Conservation (phyloP, 1,140 invertebrate species). For the Popillia japonica region DNA sequence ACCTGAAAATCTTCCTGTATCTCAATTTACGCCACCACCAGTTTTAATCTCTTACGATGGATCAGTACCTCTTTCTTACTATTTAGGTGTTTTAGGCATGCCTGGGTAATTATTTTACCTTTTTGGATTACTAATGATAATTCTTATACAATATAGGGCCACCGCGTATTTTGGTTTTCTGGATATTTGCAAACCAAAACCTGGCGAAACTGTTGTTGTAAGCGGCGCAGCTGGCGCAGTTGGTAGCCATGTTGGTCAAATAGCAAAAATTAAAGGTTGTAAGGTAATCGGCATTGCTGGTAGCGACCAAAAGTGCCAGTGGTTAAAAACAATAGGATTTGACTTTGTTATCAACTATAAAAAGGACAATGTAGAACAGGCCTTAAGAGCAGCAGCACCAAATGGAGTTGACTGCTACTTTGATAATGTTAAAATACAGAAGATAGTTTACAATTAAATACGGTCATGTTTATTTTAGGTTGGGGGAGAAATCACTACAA, state of each 20-base stretch:
- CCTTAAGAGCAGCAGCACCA: slow-evolving; percentile 68
- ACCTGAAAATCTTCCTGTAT: slow-evolving; percentile 40
- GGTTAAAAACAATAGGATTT: slow-evolving; percentile 67
- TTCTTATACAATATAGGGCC: slow-evolving; percentile 62
- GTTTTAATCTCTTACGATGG: slow-evolving; percentile 61
- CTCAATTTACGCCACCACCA: not conserved
- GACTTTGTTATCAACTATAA: slow-evolving; percentile 77
- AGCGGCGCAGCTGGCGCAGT: slow-evolving; percentile 74
- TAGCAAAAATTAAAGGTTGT: slow-evolving; percentile 73
- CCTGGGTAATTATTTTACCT: slow-evolving; percentile 63
- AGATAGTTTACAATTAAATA: not conserved
- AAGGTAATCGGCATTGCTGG: slow-evolving; percentile 76
- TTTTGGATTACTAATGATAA: not conserved
- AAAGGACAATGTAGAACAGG: slow-evolving; percentile 62
- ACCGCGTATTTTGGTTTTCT: slow-evolving; percentile 76
- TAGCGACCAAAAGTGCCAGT: slow-evolving; percentile 72
- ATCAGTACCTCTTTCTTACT: slow-evolving; percentile 61
- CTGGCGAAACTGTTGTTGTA: slow-evolving; percentile 72
- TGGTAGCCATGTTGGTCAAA: slow-evolving; percentile 73
- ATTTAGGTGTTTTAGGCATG: slow-evolving; percentile 66
- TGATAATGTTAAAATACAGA: slow-evolving; percentile 68
- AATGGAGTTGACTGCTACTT: slow-evolving; percentile 76
- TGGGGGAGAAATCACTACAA: slow-evolving; percentile 57
- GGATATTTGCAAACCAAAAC: slow-evolving; percentile 55
- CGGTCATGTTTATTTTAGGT: slow-evolving; percentile 46